Evolutionary conservation across 2,797 vertebrate genomes (phyloP).

Genomic region (Enteromius fasciolatus): DNA sequence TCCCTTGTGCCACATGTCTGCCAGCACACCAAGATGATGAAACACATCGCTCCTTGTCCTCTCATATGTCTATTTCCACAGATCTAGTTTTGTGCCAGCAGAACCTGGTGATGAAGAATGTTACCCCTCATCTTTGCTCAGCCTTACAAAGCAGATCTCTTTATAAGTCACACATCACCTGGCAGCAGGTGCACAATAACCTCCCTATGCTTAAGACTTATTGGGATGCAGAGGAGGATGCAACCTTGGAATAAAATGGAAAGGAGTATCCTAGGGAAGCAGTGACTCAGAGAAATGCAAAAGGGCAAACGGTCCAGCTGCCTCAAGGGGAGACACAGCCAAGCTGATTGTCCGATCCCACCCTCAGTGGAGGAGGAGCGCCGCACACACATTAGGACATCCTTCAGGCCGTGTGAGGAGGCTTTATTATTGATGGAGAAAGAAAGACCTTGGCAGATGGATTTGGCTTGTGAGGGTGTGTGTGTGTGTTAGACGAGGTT

Average conservation of each 20-base stretch:
- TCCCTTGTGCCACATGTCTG: slow-evolving; percentile 7
- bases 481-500: slow-evolving; percentile 19
- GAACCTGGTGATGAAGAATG: slow-evolving; percentile 15
- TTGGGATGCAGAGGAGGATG: slow-evolving; percentile 46
- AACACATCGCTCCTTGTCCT: not conserved
- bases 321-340: slow-evolving; percentile 28
- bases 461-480: slow-evolving; percentile 19
- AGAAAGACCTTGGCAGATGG: slow-evolving; percentile 45
- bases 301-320: slow-evolving; percentile 36
- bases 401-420: slow-evolving; percentile 38
- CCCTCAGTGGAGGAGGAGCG: slow-evolving; percentile 31
- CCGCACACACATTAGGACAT: slow-evolving; percentile 55
- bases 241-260: slow-evolving; percentile 56
- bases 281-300: slow-evolving; percentile 48
- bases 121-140: not conserved
- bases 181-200: slow-evolving; percentile 52
- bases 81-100: slow-evolving; percentile 23
- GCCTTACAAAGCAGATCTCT: slow-evolving; percentile 31
- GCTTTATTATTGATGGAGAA: slow-evolving; percentile 36
- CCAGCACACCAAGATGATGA: not conserved
- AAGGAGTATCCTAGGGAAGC: slow-evolving; percentile 40
- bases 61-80: slow-evolving; percentile 10
- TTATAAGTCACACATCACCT: slow-evolving; percentile 37
- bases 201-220: slow-evolving; percentile 50
- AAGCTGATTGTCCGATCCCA: slow-evolving; percentile 32